A percentile compares a stretch with the other conserved stretches of the same genome.
phyloP scores from a whole-genome alignment of 2,888 invertebrate species.

The Strigamia maritima region DNA sequence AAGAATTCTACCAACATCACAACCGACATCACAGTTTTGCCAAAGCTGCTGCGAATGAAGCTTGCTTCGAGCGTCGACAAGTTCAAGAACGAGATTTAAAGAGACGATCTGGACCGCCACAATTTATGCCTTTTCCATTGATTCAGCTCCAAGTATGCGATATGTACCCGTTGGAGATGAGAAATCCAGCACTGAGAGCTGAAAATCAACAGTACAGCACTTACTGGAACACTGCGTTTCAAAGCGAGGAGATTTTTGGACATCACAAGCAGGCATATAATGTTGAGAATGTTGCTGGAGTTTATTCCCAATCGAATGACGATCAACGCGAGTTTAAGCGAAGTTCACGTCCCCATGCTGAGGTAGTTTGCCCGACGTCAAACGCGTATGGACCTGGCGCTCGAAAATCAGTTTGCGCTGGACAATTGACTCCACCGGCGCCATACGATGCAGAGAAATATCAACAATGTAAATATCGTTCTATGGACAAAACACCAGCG shows the following conservation, averaged over 20 bases:
- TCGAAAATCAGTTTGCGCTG: neutral
- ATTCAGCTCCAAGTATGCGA: neutral
- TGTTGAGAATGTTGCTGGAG: neutral
- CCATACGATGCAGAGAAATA: neutral
- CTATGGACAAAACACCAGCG: neutral
- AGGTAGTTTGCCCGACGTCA: neutral
- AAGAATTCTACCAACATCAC: constrained; percentile 28
- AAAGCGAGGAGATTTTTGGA: constrained; percentile 32
- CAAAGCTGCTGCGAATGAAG: neutral
- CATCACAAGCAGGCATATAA: constrained; percentile 24
- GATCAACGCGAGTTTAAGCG: constrained; percentile 16
- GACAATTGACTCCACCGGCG: neutral
- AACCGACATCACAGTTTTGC: constrained; percentile 35
- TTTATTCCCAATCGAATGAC: constrained; percentile 13
- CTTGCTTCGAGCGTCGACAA: constrained; percentile 15
- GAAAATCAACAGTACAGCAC: constrained; percentile 10
- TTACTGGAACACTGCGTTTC: neutral
- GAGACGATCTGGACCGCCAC: neutral
- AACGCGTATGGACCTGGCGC: neutral
- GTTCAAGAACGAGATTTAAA: constrained; percentile 26
- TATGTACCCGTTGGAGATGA: neutral
- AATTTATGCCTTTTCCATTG: neutral
- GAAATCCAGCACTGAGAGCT: neutral
- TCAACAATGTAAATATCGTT: neutral
- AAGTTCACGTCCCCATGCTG: neutral